Base-by-base conservation (phyloP, 1,140 invertebrate genomes). In the Formica exsecta region DNA sequence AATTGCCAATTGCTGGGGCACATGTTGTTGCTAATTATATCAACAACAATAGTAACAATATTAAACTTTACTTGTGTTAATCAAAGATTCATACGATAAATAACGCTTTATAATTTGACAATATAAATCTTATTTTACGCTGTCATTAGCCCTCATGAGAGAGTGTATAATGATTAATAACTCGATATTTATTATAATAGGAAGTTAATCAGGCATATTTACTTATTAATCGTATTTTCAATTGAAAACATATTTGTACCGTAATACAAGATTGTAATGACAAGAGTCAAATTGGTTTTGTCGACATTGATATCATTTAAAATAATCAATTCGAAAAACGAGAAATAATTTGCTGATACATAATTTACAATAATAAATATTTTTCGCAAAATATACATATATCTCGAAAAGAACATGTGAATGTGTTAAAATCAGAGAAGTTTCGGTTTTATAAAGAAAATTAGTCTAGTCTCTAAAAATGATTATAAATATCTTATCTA, bases 1-100 rank as follows among this genome's bases (percentile, higher is more conserved):
- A 83, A 83, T 54, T 83, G 29, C 19, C 68, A 73, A 74, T 83
- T 83, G 48, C 19, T 41, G 36, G 22, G 41, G 29, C 32, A 13
- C n/a, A 11, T 29, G 70, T 22, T n/a, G 11, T 38, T 73, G 48
- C 48, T 61, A 73, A 83, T 83, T 62, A 74, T 83, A 32, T 36
- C 13, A 29, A 29, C 25, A 22, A 61, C 54, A 83, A 74, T 74
- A 19, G 54, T 44, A 83, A 74, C 54, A 25, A 61, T 61, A 73
- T n/a, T 83, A 48, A 36, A 13, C 54, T 83, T 73, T n/a, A 61
- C 2, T 22, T 25, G 48, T 16, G 25, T 22, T 83, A 74, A 83
- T 83, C 29, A 83, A 74, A 29, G 8, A 29, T 61, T 36, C 8
- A 61, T 73, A 68, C n/a, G n/a, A 19, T 8, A 48, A 74, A 73